phyloP scores from a whole-genome alignment of 37 sponge, comb jelly and placozoan species.

The Geodia barretti region DNA sequence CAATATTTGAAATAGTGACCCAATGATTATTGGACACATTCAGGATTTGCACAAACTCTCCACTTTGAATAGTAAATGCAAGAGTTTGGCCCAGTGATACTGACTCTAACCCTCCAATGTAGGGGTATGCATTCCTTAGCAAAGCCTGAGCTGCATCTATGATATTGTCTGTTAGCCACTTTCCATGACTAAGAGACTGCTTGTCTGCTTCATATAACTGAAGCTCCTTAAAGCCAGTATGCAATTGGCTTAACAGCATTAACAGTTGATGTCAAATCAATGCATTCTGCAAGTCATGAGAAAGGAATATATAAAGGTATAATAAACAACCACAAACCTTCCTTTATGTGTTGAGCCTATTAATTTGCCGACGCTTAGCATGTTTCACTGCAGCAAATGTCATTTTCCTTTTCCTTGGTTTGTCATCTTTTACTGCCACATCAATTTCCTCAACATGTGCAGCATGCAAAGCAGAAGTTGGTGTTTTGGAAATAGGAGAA shows the following conservation, averaged over 20 bases:
- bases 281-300: background rate
- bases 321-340: too few species aligned
- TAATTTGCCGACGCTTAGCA: too few species aligned
- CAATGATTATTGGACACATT: slow-evolving; percentile 3
- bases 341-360: too few species aligned
- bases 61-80: background rate
- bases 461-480: too few species aligned
- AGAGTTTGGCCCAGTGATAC: slow-evolving; percentile 5
- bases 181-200: background rate
- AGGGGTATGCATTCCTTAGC: background rate
- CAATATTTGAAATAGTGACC: slow-evolving; percentile 6
- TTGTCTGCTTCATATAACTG: background rate
- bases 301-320: too few species aligned
- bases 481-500: background rate
- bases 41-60: slow-evolving; percentile 13
- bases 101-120: slow-evolving; percentile 1
- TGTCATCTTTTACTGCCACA: too few species aligned
- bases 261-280: background rate
- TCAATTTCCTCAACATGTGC: too few species aligned
- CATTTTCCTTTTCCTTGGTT: too few species aligned
- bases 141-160: background rate
- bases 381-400: too few species aligned
- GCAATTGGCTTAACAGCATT: background rate
- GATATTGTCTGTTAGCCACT: slow-evolving; percentile 10
- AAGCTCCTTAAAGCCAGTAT: background rate